These are phyloP conservation scores for Microplitis mediator DNA, from an alignment of 1,140 invertebrate species.

Conservation along the genomic window DNA sequence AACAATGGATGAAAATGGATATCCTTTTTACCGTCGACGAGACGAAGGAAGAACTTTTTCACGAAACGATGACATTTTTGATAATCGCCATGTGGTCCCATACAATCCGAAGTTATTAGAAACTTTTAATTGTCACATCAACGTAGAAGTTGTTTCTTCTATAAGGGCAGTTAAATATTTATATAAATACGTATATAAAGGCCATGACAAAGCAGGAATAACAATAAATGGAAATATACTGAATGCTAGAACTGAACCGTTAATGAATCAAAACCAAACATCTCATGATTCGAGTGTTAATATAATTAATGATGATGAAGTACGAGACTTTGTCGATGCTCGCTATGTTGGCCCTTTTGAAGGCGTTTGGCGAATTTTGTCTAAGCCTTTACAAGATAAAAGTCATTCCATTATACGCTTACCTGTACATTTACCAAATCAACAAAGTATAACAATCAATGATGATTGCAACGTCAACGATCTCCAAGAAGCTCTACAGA, in stretches of 20 bases:
- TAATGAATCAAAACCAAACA: background rate
- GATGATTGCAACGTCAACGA: background rate
- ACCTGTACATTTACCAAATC: background rate
- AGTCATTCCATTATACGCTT: background rate
- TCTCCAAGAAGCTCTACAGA: background rate
- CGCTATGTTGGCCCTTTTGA: background rate
- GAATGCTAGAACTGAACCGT: too few relatives aligned
- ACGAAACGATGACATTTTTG: background rate
- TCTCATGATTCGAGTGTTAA: background rate
- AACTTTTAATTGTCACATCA: conserved; percentile 24
- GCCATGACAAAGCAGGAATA: background rate
- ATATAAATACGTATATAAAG: too few relatives aligned
- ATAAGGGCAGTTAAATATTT: too few relatives aligned
- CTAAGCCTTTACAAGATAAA: background rate
- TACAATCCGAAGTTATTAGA: conserved; percentile 13
- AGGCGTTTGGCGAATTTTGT: background rate
- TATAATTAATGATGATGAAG: background rate
- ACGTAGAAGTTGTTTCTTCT: background rate
- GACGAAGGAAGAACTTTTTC: conserved; percentile 1
- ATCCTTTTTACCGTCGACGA: background rate
- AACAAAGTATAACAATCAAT: background rate
- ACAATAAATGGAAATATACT: background rate
- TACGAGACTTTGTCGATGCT: background rate
- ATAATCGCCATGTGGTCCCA: conserved; percentile 24
- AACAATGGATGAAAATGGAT: conserved; percentile 13